Evolutionary conservation across 2,797 vertebrate genomes (phyloP), one percentile per base, ranked within the genome.

Genomic region (Enteromius trimaculatus): DNA sequence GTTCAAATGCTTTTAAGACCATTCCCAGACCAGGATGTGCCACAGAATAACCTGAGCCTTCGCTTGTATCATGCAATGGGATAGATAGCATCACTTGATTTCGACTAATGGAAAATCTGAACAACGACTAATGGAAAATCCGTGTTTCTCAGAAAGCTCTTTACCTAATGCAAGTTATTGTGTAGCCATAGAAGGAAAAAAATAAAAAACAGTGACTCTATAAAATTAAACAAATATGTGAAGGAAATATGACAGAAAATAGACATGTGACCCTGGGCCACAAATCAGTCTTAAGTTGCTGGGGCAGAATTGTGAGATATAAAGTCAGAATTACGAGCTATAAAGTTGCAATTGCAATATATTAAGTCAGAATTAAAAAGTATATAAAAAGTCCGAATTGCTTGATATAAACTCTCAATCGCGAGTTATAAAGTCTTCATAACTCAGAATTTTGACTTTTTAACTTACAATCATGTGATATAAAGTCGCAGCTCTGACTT

Each of bases 21-120:
- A 71, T 29, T 71, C 47, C 49, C 5, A 0, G 10, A 34, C 2
- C 47, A 51, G n/a, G 14, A 71, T 71, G 69, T 71, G 1, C 14
- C 23, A 72, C 42, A 29, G 23, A 29, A 21, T 26, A 49, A 29
- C 13, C 44, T 11, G 6, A 31, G 49, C 11, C 31, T 75, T 55
- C 19, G 16, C 13, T 53, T 55, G 16, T 49, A n/a, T 34, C 17
- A 34, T 53, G 34, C 29, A 75, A 55, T 1, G 9, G 19, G 19
- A n/a, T 55, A 37, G 19, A 37, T 55, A 23, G 19, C 31, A 75
- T 53, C 19, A 34, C 11, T 37, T 75, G 6, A 16, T 75, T 55
- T 14, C 37, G 49, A 75, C 31, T 58, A 55, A 75, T 55, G 49
- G 31, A 75, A 74, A 53, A 74, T 53, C 49, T 21, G 29, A 53